Base-by-base conservation (phyloP, 35 echinoderm and acorn worm genomes). In the Ophioderma brevispina region DNA sequence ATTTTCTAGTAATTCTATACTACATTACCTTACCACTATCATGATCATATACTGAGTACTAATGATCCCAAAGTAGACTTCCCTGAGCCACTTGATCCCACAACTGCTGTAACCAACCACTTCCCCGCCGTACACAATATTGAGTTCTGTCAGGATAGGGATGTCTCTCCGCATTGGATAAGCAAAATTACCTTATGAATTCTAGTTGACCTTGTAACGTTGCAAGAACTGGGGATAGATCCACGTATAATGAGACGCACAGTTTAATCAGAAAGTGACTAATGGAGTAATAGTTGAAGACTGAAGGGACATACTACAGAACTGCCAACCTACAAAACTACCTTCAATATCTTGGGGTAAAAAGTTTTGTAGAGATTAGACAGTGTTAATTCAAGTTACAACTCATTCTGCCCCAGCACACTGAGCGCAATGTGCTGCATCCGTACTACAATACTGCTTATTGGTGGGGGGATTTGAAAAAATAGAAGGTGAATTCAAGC, bases 51-150 rank as follows among this genome's bases (percentile, higher is more conserved):
- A 97, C 64, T 92, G 80, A 97, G 81, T 21, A 92, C 64, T 13
- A 97, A 81, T 32, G 95, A 63, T 78, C 89, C 95, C 14, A 97
- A 85, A 32, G 89, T 97, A 41, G 92, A 94, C 46, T 97, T 97
- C 13, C 95, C 95, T 40, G 95, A 97, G 6, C 95, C 95, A 40
- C 95, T 97, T 63, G 95, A 59, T 11, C 95, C 95, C 11, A 97
- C 95, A 39, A 97, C 92, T 38, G 95, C 95, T 79, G 91, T 94
- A 43, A 97, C 95, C 2, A n/a, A n/a, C n/a, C n/a, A n/a, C 92
- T 70, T 94, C n/a, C 95, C 92, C 2, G 95, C 88, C 37, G 84
- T 19, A 92, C 33, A 78, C 42, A 31, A 97, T 70, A 75, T 39
- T 94, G 55, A 97, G 78, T 77, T 89, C 80, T 28, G 52, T 64